These are phyloP conservation scores for Leucoma salicis DNA, from an alignment of 2,888 invertebrate genomes.

Conservation along the genomic window DNA sequence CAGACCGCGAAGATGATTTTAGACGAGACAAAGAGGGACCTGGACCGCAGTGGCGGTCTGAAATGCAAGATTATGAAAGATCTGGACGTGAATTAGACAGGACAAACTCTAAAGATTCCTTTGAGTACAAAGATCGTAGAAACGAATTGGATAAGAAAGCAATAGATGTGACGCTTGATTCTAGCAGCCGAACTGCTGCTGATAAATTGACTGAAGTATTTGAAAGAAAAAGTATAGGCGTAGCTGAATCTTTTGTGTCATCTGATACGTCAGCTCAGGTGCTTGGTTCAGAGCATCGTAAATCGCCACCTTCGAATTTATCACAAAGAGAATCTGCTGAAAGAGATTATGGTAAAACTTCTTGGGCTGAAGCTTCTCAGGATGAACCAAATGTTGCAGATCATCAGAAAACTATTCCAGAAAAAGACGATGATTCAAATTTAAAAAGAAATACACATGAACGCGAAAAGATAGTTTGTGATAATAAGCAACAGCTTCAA, in stretches of 20 bases:
- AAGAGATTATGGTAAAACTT: slow-evolving; percentile 67
- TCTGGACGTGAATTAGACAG: slow-evolving; percentile 68
- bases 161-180: slow-evolving; percentile 57
- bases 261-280: slow-evolving; percentile 55
- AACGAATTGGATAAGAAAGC: slow-evolving; percentile 74
- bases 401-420: slow-evolving; percentile 40
- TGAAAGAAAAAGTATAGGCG: slow-evolving; percentile 72
- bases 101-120: slow-evolving; percentile 75
- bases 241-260: slow-evolving; percentile 58
- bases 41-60: slow-evolving; percentile 74
- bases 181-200: slow-evolving; percentile 68
- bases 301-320: slow-evolving; percentile 58
- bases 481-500: slow-evolving; percentile 34
- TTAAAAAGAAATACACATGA: slow-evolving; percentile 42
- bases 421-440: slow-evolving; percentile 48
- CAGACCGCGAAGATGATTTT: slow-evolving; percentile 74
- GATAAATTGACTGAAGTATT: slow-evolving; percentile 76
- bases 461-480: slow-evolving; percentile 37
- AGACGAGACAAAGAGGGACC: slow-evolving; percentile 70
- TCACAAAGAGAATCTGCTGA: slow-evolving; percentile 73
- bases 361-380: slow-evolving; percentile 75
- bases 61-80: slow-evolving; percentile 77
- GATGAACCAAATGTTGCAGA: slow-evolving; percentile 54
- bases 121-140: slow-evolving; percentile 76
- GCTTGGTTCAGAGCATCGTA: slow-evolving; percentile 76